phyloP scores from a whole-genome alignment of 2,797 vertebrate genomes.

The Chromis chromis region DNA sequence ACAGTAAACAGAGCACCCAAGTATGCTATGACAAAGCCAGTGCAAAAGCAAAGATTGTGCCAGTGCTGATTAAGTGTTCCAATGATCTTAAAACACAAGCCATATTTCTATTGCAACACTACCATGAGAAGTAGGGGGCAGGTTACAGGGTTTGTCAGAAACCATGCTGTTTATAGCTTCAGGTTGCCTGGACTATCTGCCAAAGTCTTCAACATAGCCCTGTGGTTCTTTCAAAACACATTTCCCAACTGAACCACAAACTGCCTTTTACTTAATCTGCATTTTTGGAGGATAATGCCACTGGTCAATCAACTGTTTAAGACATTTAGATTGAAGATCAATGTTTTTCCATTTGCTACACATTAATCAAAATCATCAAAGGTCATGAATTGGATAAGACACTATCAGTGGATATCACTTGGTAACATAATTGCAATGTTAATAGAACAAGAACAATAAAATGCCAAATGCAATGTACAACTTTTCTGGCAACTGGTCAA shows the following conservation, averaged over 20 bases:
- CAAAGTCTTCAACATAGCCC: constrained; percentile 72
- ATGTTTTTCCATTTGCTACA: background rate
- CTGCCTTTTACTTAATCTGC: constrained; percentile 30
- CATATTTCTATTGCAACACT: constrained; percentile 53
- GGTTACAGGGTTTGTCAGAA: constrained; percentile 84
- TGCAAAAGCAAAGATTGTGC: constrained; percentile 29
- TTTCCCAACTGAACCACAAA: constrained; percentile 3
- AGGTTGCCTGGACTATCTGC: constrained; percentile 64
- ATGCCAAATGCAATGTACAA: constrained; percentile 10
- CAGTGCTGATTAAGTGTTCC: constrained; percentile 54
- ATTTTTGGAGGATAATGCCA: constrained; percentile 16
- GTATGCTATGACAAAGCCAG: constrained; percentile 45
- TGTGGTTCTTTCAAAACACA: constrained; percentile 25
- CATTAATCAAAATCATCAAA: background rate
- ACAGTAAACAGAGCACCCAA: constrained; percentile 49
- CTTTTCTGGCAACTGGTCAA: background rate
- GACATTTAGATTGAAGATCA: background rate
- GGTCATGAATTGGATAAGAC: background rate
- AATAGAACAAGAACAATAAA: background rate
- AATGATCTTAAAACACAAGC: constrained; percentile 48
- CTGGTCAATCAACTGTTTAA: constrained; percentile 2
- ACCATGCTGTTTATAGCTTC: constrained; percentile 70
- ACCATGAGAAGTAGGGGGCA: constrained; percentile 27
- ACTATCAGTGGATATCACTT: background rate
- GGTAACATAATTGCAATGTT: background rate